Percentiles rank a stretch among this genome's conserved stretches.
These are phyloP conservation scores for Myxocyprinus asiaticus DNA, from an alignment of 2,113 vertebrate genomes.

Conservation along the genomic window DNA sequence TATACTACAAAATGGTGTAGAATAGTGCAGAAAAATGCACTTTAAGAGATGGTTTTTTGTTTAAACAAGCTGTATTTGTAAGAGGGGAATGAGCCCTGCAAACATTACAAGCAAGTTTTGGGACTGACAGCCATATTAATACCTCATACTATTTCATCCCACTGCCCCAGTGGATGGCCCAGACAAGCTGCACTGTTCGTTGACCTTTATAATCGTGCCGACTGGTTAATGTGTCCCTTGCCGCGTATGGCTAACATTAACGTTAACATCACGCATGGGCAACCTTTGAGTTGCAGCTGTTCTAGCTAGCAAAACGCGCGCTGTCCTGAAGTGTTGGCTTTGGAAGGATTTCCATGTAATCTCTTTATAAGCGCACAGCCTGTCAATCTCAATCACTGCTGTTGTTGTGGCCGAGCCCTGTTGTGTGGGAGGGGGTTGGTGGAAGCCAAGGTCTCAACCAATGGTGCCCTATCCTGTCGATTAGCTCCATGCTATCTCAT, in stretches of 20 bases:
- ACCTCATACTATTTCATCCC: background rate
- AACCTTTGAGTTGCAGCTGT: conserved; percentile 47
- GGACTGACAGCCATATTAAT: background rate
- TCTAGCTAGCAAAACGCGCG: conserved; percentile 32
- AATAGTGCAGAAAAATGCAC: no score
- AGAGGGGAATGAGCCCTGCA: conserved; percentile 14
- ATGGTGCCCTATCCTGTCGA: no score
- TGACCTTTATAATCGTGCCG: conserved; percentile 17
- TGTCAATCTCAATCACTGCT: conserved; percentile 58
- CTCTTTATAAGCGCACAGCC: conserved; percentile 60
- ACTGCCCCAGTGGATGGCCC: background rate
- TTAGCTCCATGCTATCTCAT: conserved; percentile 43
- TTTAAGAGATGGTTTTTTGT: no score
- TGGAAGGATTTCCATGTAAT: conserved; percentile 58
- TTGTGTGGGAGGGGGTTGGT: conserved; percentile 1
- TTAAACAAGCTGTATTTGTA: no score
- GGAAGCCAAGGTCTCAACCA: background rate
- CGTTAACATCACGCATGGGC: conserved; percentile 28
- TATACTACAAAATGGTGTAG: no score
- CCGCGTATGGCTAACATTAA: background rate
- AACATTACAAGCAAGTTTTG: conserved; percentile 16
- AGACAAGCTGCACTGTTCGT: background rate
- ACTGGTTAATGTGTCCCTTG: conserved; percentile 21
- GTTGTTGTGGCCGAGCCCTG: conserved; percentile 42
- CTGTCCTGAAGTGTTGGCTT: conserved; percentile 54